Base-by-base conservation (phyloP, 2,113 vertebrate genomes). In the Turdus rufiventris region DNA sequence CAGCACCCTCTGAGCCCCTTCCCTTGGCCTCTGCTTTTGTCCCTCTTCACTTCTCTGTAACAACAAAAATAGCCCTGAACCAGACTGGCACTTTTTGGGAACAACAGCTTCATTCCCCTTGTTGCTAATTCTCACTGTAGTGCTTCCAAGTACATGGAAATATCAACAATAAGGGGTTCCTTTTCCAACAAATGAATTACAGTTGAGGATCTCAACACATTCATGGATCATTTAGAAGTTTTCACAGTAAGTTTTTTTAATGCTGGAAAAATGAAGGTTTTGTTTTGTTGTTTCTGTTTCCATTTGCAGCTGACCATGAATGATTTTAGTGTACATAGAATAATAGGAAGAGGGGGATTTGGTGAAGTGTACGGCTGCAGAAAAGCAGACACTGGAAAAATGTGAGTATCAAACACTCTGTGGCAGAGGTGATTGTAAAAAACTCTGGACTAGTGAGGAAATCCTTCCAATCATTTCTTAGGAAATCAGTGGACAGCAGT, bases 301-400 rank as follows among this genome's bases (percentile, higher is more conserved):
- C 45, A 20, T 83, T 92, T 82, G 8, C 98, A 99, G 99, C 97
- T 99, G 97, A 99, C 99, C 67, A 99, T 99, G 99, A 99, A 99
- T 67, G 99, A 99, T 97, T 99, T 99, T 98, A 99, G 99, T 78
- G 99, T 99, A 23, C 99, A 99, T 82, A 98, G 99, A 96, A 99
- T 99, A 97, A 99, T 99, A 57, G 99, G 99, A 74, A 97, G 99
- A 92, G 99, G 99, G 15, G 99, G 99, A 90, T 99, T 99, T 61
- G 99, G 99, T 12, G 99, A 99, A 97, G 99, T 99, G 29, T 99
- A 99, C 1, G 99, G 99, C 82, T 99, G 99, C 98, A 98, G 99
- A 76, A 99, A 99, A 97, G 99, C 99, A 47, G 99, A 99, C 98
- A 99, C 99, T 21, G 99, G 99, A 67, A 99, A 99, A 98, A 99